A percentile compares a stretch with the other conserved stretches of the same genome.
phyloP scores from a whole-genome alignment of 2,888 invertebrate genomes.

The Cheilosia soror region DNA sequence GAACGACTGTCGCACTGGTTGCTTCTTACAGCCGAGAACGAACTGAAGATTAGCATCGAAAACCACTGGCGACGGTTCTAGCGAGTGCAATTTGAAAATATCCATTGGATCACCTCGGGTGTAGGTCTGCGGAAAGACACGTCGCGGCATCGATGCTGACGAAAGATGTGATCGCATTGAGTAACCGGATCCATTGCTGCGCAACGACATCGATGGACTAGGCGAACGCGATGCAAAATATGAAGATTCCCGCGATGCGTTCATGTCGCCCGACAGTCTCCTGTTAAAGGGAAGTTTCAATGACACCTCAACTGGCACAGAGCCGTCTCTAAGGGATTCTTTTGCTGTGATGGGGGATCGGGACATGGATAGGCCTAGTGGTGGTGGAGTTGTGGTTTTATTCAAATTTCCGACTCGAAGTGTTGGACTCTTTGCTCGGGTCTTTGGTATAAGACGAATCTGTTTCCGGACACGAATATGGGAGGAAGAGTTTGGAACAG shows the following conservation, averaged over 20 bases:
- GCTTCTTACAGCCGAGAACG: constrained; percentile 89
- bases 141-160: constrained; percentile 85
- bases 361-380: constrained; percentile 46
- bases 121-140: constrained; percentile 88
- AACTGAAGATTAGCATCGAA: constrained; percentile 93
- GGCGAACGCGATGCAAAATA: constrained; percentile 85
- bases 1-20: constrained; percentile 88
- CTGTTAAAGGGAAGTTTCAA: constrained; percentile 79
- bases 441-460: constrained; percentile 78
- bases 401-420: constrained; percentile 41
- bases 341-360: constrained; percentile 22
- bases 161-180: constrained; percentile 77
- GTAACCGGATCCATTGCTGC: constrained; percentile 78
- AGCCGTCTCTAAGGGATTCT: constrained; percentile 45
- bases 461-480: constrained; percentile 80
- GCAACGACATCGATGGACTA: constrained; percentile 84
- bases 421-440: constrained; percentile 77
- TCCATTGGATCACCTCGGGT: constrained; percentile 84
- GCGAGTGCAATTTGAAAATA: constrained; percentile 86
- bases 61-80: constrained; percentile 91
- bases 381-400: constrained; percentile 53
- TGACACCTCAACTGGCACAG: constrained; percentile 79
- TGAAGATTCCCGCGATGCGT: constrained; percentile 78
- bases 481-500: constrained; percentile 79
- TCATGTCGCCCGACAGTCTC: constrained; percentile 51